phyloP scores from a whole-genome alignment of 2,797 vertebrate species.

The Sphaeramia orbicularis region DNA sequence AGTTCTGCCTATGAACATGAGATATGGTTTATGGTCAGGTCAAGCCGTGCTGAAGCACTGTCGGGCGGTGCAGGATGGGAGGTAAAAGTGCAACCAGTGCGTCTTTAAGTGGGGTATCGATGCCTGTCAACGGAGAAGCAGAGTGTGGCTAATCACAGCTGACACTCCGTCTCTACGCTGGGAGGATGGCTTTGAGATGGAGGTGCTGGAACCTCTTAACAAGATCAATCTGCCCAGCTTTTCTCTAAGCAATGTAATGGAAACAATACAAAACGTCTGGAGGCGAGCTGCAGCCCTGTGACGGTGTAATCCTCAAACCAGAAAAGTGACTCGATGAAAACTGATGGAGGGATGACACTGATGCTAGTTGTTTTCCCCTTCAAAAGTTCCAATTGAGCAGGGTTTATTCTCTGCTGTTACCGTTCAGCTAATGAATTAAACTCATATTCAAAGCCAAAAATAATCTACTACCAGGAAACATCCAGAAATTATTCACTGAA shows the following conservation, averaged over 20 bases:
- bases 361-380: too few species aligned
- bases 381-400: too few species aligned
- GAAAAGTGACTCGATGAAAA: conserved; percentile 1
- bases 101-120: conserved; percentile 67
- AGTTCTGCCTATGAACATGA: conserved; percentile 25
- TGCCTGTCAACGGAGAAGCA: conserved; percentile 49
- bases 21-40: conserved; percentile 34
- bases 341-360: neutral
- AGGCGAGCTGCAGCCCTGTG: neutral
- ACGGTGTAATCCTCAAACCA: neutral
- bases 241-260: conserved; percentile 33
- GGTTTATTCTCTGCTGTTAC: too few species aligned
- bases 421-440: too few species aligned
- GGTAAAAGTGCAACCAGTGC: conserved; percentile 25
- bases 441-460: too few species aligned
- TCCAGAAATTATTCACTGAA: too few species aligned
- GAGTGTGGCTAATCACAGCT: conserved; percentile 56
- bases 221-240: conserved; percentile 54
- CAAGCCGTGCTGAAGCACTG: conserved; percentile 26
- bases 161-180: conserved; percentile 32
- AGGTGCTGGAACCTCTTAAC: conserved; percentile 41
- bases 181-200: conserved; percentile 26
- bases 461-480: too few species aligned
- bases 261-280: conserved; percentile 16
- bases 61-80: conserved; percentile 16